Percentiles rank a stretch among this genome's conserved stretches.
These are phyloP conservation scores for Synergus umbraculus DNA, from an alignment of 2,888 invertebrate species.

Conservation along the genomic window DNA sequence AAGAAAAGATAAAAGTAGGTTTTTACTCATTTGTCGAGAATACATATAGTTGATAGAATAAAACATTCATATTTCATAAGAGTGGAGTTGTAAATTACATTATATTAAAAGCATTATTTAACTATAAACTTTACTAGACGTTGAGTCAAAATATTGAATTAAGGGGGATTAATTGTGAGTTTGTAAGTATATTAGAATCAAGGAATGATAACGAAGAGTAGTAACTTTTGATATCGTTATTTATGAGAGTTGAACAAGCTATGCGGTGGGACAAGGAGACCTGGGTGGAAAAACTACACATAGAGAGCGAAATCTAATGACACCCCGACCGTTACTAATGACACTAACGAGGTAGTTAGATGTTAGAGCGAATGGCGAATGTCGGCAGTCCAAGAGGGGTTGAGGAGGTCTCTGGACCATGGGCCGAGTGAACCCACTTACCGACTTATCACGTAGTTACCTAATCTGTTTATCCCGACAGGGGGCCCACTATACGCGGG, in stretches of 20 bases:
- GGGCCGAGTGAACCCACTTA: constrained; percentile 77
- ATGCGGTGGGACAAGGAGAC: constrained; percentile 51
- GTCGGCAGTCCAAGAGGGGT: constrained; percentile 64
- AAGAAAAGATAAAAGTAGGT: not conserved
- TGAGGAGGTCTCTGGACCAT: constrained; percentile 63
- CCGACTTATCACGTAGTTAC: constrained; percentile 78
- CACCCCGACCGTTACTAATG: constrained; percentile 76
- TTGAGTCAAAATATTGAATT: not conserved
- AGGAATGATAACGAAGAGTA: not conserved
- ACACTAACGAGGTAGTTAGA: constrained; percentile 77
- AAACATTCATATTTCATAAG: no score
- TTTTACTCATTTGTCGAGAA: not conserved
- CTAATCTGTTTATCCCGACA: constrained; percentile 77
- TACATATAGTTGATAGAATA: no score
- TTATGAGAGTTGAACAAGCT: not conserved
- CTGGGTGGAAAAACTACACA: constrained; percentile 71
- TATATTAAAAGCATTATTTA: no score
- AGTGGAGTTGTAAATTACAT: no score
- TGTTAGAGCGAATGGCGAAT: constrained; percentile 73
- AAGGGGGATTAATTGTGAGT: not conserved
- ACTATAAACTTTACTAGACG: no score
- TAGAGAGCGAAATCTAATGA: constrained; percentile 75
- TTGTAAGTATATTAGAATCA: not conserved
- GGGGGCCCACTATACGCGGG: constrained; percentile 54
- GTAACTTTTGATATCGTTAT: constrained; percentile 35